Percentiles rank a stretch among this genome's conserved stretches.
These are phyloP conservation scores for Poecilia wingei DNA, from an alignment of 2,797 vertebrate species.

Conservation along the genomic window DNA sequence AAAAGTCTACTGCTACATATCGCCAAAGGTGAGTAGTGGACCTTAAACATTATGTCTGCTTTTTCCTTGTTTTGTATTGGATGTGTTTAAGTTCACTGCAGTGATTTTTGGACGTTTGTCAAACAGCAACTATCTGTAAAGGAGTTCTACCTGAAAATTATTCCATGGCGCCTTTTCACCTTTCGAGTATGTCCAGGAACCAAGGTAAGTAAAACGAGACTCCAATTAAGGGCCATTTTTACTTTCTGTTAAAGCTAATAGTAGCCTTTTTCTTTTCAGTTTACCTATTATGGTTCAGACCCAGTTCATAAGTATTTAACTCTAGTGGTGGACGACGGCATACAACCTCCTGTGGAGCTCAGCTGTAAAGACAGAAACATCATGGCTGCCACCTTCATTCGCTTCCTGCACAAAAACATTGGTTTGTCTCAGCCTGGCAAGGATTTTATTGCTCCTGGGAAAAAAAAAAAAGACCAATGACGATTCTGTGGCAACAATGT, in stretches of 20 bases:
- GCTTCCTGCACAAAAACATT: conserved; percentile 98
- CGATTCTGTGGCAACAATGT: conserved; percentile 5
- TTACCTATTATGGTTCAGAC: conserved; percentile 94
- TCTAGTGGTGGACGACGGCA: conserved; percentile 96
- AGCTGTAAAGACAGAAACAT: conserved; percentile 99
- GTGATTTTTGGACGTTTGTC: conserved; percentile 22
- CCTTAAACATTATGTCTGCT: background rate
- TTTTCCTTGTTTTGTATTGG: background rate
- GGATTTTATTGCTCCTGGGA: background rate
- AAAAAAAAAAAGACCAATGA: accelerated
- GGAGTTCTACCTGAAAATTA: conserved; percentile 99
- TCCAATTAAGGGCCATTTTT: background rate
- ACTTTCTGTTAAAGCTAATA: background rate
- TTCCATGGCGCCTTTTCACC: conserved; percentile 98
- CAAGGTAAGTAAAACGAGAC: conserved; percentile 82
- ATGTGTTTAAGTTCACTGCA: background rate
- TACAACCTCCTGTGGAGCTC: conserved; percentile 97
- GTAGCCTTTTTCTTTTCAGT: conserved; percentile 75
- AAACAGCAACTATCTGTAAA: conserved; percentile 98
- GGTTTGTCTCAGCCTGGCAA: conserved; percentile 79
- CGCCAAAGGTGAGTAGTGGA: conserved; percentile 88
- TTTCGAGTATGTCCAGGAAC: conserved; percentile 98
- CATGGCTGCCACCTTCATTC: conserved; percentile 98
- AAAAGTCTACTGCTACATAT: conserved; percentile 99
- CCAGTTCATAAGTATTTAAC: conserved; percentile 96